Evolutionary conservation across 2,797 vertebrate species (phyloP).

Genomic region (Neoniphon sammara): DNA sequence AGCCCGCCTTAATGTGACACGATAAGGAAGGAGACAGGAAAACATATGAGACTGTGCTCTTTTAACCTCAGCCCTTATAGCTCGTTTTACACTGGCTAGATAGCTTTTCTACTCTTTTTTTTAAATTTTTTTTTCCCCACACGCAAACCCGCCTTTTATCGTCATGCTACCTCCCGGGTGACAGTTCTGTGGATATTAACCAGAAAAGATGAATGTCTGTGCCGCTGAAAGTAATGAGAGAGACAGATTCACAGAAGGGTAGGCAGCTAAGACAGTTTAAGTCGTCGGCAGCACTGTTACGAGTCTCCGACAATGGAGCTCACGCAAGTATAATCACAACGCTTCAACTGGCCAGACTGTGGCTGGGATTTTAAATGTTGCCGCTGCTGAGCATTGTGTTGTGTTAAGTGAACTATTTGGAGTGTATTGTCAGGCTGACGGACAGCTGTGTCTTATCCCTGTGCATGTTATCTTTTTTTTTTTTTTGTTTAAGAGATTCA

Average conservation of each 20-base stretch:
- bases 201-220: conserved; percentile 56
- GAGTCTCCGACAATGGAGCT: conserved; percentile 60
- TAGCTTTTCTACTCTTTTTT: conserved; percentile 23
- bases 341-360: conserved; percentile 51
- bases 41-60: conserved; percentile 23
- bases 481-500: conserved; percentile 41
- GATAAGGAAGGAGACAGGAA: conserved; percentile 47
- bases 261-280: conserved; percentile 62
- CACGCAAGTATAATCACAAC: conserved; percentile 69
- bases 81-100: conserved; percentile 40
- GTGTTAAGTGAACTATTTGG: conserved; percentile 51
- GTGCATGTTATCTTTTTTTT: conserved; percentile 50
- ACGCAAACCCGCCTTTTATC: conserved; percentile 35
- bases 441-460: conserved; percentile 55
- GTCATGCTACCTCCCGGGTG: conserved; percentile 24
- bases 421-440: conserved; percentile 47
- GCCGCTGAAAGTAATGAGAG: conserved; percentile 56
- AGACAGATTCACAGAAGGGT: conserved; percentile 68
- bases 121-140: not conserved
- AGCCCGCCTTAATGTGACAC: conserved; percentile 50
- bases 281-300: conserved; percentile 51
- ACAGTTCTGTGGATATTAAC: conserved; percentile 51
- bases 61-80: conserved; percentile 45
- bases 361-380: conserved; percentile 15
- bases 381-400: conserved; percentile 16